Evolutionary conservation across 2,888 invertebrate genomes (phyloP), one percentile per base, ranked within the genome.

Genomic region (Agrilus biguttatus): DNA sequence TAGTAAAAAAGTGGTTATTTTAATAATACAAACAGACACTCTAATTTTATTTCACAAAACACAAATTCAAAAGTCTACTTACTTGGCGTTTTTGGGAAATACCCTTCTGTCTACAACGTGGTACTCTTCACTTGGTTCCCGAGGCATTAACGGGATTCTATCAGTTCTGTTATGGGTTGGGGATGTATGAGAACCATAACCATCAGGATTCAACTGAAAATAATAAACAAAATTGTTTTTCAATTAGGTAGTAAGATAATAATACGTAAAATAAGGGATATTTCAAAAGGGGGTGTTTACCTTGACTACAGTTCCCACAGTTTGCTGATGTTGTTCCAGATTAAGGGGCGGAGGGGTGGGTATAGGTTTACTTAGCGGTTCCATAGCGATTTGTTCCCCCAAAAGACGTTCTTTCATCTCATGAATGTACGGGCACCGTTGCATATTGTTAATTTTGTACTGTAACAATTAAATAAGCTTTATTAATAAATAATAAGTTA

Each of bases 361-460:
- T 43, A 62, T 58, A 57, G 69, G 65, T 56, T 72, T 73, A 45
- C 71, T 67, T 58, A 76, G 69, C 56, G 72, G 71, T 58, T 75
- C 77, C 70, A 77, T 71, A 53, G 77, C 75, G 60, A 75, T 66
- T 62, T 75, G 76, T 63, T 81, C 77, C 60, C 82, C 82, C 57
- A 88, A 75, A 70, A 88, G 74, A 61, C 88, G 83, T 78, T 88
- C 87, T 74, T 87, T 86, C 88, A 88, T 88, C 78, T 88, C 88
- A 75, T 87, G 85, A 70, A 88, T 81, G 74, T 88, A 88, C 61
- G 88, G 88, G 74, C 86, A 88, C 71, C 87, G 79, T 75, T 83
- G 83, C 83, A 83, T 83, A 69, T 75, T 78, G 73, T 74, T 58
- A 46, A 62, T 53, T 57, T 61, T 63, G 49, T 63, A 64, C 66